Conservation (phyloP, 2,888 invertebrate genomes). For the Stegana nigrithorax region DNA sequence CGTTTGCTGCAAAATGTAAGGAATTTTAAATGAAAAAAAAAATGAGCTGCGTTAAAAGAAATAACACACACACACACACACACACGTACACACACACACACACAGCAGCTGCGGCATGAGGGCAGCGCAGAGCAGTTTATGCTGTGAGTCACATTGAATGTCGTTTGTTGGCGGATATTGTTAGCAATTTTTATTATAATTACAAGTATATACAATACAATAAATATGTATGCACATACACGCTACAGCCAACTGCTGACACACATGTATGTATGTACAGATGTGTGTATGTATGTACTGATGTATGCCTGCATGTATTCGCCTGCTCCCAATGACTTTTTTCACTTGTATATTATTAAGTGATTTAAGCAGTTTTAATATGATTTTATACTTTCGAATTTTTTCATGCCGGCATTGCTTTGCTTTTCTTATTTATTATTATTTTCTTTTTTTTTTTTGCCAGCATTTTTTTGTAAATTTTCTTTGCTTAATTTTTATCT, state of each 20-base stretch:
- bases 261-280: conserved; percentile 1
- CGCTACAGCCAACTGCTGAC: neutral
- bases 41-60: neutral
- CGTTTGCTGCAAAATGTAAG: conserved; percentile 19
- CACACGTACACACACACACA: too few relatives aligned
- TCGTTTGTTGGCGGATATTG: conserved; percentile 48
- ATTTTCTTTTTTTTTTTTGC: neutral
- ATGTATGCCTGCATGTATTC: neutral
- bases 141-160: conserved; percentile 45
- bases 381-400: neutral
- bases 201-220: neutral
- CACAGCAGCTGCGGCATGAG: too few relatives aligned
- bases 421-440: too few relatives aligned
- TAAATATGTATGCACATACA: neutral
- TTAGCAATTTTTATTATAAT: conserved; percentile 35
- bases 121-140: conserved; percentile 15
- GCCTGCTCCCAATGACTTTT: neutral
- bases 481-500: too few relatives aligned
- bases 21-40: conserved; percentile 46
- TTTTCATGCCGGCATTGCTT: neutral
- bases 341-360: conserved; percentile 6
- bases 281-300: neutral
- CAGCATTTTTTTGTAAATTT: neutral
- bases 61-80: neutral
- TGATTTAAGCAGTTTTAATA: neutral